Conservation (phyloP, 2,113 vertebrate species). For the Lepus americanus region DNA sequence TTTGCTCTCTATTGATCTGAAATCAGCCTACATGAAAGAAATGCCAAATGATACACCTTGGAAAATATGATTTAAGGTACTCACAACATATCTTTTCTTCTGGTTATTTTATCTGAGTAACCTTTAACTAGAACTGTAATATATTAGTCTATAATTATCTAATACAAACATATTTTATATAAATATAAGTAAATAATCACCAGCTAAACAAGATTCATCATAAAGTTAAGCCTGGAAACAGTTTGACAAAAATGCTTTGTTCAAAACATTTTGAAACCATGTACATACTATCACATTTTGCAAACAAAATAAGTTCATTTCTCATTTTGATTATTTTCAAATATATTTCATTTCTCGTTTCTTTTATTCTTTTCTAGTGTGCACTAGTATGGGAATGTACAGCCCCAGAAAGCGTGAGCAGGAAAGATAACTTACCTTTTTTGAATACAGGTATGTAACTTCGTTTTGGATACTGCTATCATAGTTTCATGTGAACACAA, state of each 20-base stretch:
- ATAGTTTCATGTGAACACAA: background rate
- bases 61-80: conserved; percentile 36
- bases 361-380: conserved; percentile 89
- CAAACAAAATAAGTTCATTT: background rate
- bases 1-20: conserved; percentile 36
- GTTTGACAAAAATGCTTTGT: background rate
- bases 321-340: conserved; percentile 58
- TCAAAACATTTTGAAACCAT: background rate
- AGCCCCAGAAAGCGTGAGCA: conserved; percentile 86
- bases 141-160: background rate
- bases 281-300: background rate
- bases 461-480: background rate
- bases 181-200: background rate
- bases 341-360: background rate
- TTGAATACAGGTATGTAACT: conserved; percentile 92
- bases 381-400: conserved; percentile 93
- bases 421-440: conserved; percentile 92
- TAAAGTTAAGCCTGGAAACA: background rate
- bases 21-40: conserved; percentile 60
- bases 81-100: background rate
- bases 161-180: conserved; percentile 2
- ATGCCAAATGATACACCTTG: conserved; percentile 49
- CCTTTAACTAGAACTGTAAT: conserved; percentile 2
- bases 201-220: background rate
- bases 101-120: conserved; percentile 33